Base-by-base conservation (phyloP, 2,888 invertebrate species). In the Perithous albicinctus region DNA sequence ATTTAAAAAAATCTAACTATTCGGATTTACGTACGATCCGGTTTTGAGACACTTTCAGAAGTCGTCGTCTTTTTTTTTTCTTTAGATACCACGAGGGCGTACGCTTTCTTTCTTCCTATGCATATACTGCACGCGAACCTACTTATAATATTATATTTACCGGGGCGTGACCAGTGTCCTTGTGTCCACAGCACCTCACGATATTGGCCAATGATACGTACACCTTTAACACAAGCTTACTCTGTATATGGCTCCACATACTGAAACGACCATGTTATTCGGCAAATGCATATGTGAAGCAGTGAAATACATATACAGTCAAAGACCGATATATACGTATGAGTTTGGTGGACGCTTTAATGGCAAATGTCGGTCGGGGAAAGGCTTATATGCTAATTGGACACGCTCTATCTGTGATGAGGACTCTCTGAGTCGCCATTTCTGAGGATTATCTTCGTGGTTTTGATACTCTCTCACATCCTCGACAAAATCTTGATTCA, bases 301-400 rank as follows among this genome's bases (percentile, higher is more conserved):
- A n/a, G n/a, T n/a, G n/a, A n/a, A n/a, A n/a, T n/a, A n/a, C n/a
- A n/a, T n/a, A n/a, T n/a, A n/a, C n/a, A n/a, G n/a, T n/a, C n/a
- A 72, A 38, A 41, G n/a, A 4, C 5, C 5, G 29, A 54, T 59
- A 29, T 29, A 54, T 59, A 29, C 18, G 43, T 23, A 12, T 12
- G 51, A 20, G 29, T 59, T 59, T 32, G 18, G 43, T 59, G 35
- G 48, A 48, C 35, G 48, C 23, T 48, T 73, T 84, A 83, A 80
- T 56, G 70, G 77, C 80, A 59, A 64, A 77, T 72, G 77, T 41
- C 74, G 70, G 80, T 83, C 83, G 83, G 69, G 54, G 74, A 72
- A 74, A 74, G 61, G 77, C 83, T 84, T 84, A 84, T 84, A 84
- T 84, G 84, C 78, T 83, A 84, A 84, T 83, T 70, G 46, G 72